Evolutionary conservation across 2,888 invertebrate species (phyloP).

Genomic region (Allolobophora icterica): DNA sequence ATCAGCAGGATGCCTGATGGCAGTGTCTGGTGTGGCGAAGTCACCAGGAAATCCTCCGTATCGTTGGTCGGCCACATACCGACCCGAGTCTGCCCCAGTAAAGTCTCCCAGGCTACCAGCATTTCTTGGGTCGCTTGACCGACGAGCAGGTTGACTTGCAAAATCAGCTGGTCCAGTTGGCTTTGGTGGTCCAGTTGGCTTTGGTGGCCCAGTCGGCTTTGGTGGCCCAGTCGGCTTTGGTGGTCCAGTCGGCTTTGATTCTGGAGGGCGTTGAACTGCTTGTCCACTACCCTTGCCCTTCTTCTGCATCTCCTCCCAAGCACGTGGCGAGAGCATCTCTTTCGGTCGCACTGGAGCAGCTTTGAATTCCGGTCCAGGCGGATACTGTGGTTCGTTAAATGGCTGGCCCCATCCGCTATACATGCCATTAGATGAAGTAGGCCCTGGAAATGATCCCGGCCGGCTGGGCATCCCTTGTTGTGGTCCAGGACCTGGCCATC

Average conservation of each 20-base stretch:
- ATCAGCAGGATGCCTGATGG: not conserved
- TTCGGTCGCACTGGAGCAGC: not conserved
- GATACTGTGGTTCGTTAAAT: not conserved
- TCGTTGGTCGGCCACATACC: not conserved
- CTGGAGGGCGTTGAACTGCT: not conserved
- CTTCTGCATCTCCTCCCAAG: not conserved
- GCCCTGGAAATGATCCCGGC: not conserved
- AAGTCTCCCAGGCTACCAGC: not conserved
- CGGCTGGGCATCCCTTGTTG: not conserved
- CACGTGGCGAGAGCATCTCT: constrained; percentile 20
- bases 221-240: no score
- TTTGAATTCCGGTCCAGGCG: constrained; percentile 20
- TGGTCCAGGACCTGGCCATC: not conserved
- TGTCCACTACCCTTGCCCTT: not conserved
- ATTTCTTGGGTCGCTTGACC: not conserved
- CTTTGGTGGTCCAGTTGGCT: not conserved
- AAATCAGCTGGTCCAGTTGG: not conserved
- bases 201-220: no score
- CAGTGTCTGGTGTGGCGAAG: not conserved
- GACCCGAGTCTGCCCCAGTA: not conserved
- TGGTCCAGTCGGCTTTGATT: not conserved
- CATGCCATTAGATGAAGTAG: not conserved
- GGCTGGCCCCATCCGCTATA: not conserved
- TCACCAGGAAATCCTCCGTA: not conserved
- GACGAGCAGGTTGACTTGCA: not conserved